Evolutionary conservation across 2,888 invertebrate genomes (phyloP).

Genomic region (Nemotelus pantherinus): DNA sequence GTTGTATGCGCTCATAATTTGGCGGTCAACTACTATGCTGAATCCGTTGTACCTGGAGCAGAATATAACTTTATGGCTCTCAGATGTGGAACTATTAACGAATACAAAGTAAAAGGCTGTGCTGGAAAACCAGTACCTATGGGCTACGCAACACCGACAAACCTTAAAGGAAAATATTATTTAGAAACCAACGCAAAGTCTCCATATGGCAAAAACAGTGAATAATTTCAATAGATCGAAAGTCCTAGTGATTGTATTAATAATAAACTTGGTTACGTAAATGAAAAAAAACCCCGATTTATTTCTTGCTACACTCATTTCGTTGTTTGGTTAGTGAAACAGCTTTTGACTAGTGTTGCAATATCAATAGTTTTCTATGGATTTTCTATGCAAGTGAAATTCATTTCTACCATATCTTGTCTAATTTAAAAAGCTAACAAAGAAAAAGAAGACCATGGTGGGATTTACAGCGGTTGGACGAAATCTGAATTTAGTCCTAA

Average conservation of each 20-base stretch:
- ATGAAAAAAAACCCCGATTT: not conserved
- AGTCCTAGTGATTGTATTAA: not conserved
- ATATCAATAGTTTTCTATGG: too few relatives aligned
- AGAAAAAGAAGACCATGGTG: too few relatives aligned
- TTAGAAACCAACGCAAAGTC: constrained; percentile 59
- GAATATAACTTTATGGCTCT: constrained; percentile 62
- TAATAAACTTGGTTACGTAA: not conserved
- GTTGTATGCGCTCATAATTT: constrained; percentile 59
- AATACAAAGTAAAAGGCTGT: constrained; percentile 58
- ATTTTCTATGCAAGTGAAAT: too few relatives aligned
- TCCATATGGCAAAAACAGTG: constrained; percentile 59
- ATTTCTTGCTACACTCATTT: not conserved
- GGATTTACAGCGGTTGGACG: too few relatives aligned
- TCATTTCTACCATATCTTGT: too few relatives aligned
- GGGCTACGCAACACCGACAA: constrained; percentile 58
- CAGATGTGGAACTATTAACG: constrained; percentile 58
- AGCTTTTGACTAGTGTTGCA: too few relatives aligned
- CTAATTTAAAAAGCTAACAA: too few relatives aligned
- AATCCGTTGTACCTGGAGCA: constrained; percentile 60
- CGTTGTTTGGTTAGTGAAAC: not conserved
- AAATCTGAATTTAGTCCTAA: too few relatives aligned
- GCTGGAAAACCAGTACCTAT: constrained; percentile 59
- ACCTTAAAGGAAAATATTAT: constrained; percentile 60
- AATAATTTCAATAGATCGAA: constrained; percentile 1
- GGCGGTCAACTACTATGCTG: constrained; percentile 61